Evolutionary conservation across 2,113 vertebrate genomes (phyloP).

Genomic region (Dendrocopos noguchii): DNA sequence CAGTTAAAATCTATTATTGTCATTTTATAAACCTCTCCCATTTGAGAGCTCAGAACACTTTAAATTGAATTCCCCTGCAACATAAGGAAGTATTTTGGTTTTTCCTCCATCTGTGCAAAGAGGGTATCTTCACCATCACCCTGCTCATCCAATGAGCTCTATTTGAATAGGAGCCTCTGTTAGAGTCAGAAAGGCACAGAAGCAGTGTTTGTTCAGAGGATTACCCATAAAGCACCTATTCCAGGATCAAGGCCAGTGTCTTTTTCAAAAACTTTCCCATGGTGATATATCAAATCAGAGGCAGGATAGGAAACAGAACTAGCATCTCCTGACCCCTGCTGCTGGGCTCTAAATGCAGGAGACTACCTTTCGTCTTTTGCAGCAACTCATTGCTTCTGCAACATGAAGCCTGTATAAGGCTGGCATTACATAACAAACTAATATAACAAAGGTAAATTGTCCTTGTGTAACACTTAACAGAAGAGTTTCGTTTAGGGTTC

Average conservation of each 20-base stretch:
- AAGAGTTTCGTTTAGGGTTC: slow-evolving; percentile 8
- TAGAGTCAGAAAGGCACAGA: slow-evolving; percentile 61
- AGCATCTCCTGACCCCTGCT: slow-evolving; percentile 72
- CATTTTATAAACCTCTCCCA: slow-evolving; percentile 38
- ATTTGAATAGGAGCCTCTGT: slow-evolving; percentile 69
- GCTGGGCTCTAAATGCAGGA: slow-evolving; percentile 50
- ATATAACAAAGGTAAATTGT: not conserved
- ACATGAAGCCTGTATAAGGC: not conserved
- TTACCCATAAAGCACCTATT: slow-evolving; percentile 68
- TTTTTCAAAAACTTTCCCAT: slow-evolving; percentile 68
- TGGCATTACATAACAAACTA: slow-evolving; percentile 27
- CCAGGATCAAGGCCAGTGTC: slow-evolving; percentile 68
- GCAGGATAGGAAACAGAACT: slow-evolving; percentile 64
- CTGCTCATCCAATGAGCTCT: slow-evolving; percentile 49
- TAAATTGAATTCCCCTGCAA: slow-evolving; percentile 27
- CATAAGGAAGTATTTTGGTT: slow-evolving; percentile 58
- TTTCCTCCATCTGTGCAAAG: slow-evolving; percentile 50
- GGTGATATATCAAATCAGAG: slow-evolving; percentile 67
- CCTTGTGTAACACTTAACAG: not conserved
- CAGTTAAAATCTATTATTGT: slow-evolving; percentile 62
- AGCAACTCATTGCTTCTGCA: slow-evolving; percentile 48
- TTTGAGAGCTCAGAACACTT: not conserved
- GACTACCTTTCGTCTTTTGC: slow-evolving; percentile 49
- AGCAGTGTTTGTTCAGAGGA: slow-evolving; percentile 64
- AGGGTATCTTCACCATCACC: slow-evolving; percentile 55